These are phyloP conservation scores for Panzeria rudis DNA, from an alignment of 2,888 invertebrate species.

Conservation along the genomic window DNA sequence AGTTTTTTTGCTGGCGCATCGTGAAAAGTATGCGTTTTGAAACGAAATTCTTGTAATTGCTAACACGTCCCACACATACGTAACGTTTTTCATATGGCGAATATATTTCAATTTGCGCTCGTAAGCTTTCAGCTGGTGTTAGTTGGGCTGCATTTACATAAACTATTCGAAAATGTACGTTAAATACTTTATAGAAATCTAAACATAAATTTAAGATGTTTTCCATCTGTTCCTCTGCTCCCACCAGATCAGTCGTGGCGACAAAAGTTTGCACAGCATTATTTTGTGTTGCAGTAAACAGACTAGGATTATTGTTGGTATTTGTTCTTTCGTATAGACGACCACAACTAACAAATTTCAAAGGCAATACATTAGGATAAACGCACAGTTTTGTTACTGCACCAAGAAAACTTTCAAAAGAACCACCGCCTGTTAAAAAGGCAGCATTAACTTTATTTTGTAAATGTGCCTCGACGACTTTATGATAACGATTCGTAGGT, in stretches of 20 bases:
- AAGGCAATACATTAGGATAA: conserved; percentile 86
- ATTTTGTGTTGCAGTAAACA: conserved; percentile 89
- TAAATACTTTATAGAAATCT: conserved; percentile 86
- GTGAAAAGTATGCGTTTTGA: conserved; percentile 91
- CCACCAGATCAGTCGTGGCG: conserved; percentile 84
- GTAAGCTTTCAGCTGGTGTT: conserved; percentile 87
- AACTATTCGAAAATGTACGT: conserved; percentile 88
- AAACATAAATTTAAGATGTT: conserved; percentile 85
- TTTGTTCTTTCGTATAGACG: conserved; percentile 85
- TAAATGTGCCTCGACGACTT: conserved; percentile 85
- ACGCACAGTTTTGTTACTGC: conserved; percentile 86
- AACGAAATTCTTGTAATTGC: conserved; percentile 89
- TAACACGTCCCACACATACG: conserved; percentile 90
- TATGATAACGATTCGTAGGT: conserved; percentile 85
- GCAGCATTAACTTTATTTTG: conserved; percentile 85
- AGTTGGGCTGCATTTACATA: conserved; percentile 87
- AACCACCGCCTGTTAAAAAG: conserved; percentile 90
- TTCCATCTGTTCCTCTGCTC: conserved; percentile 86
- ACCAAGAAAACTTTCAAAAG: conserved; percentile 89
- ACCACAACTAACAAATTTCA: conserved; percentile 89
- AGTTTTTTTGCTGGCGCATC: conserved; percentile 86
- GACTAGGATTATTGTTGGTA: conserved; percentile 78
- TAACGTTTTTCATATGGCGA: conserved; percentile 87
- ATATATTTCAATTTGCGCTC: conserved; percentile 90
- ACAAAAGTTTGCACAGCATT: conserved; percentile 88